phyloP scores from a whole-genome alignment of 2,113 vertebrate genomes.

The Lycaon pictus region DNA sequence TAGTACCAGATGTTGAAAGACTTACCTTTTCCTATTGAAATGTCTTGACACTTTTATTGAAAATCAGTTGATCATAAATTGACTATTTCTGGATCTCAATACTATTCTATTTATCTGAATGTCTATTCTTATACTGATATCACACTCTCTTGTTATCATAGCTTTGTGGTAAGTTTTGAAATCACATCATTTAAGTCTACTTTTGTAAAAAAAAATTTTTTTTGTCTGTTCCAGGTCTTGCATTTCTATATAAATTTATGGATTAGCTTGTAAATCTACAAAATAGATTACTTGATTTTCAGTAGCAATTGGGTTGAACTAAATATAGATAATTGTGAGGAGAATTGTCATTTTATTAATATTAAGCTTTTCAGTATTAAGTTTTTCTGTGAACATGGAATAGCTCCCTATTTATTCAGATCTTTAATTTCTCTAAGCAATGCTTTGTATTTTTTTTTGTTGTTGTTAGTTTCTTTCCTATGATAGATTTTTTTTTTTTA shows the following conservation, averaged over 20 bases:
- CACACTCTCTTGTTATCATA: not conserved
- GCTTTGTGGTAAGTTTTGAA: not conserved
- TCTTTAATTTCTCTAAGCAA: not conserved
- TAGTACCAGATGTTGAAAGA: not conserved
- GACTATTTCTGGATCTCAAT: not conserved
- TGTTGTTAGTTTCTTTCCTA: not conserved
- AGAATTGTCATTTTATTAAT: not conserved
- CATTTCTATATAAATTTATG: conserved; percentile 21
- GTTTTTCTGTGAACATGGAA: not conserved
- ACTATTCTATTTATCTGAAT: not conserved
- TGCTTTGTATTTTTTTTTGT: not conserved
- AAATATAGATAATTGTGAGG: not conserved
- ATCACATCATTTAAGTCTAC: not conserved
- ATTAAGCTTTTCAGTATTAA: not conserved
- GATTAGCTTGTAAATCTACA: not conserved
- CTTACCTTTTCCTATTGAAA: not conserved
- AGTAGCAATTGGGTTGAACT: not conserved
- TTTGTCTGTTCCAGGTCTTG: not conserved
- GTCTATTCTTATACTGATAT: not conserved
- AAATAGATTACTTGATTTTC: not conserved
- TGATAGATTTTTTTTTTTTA: not conserved
- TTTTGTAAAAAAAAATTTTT: not conserved
- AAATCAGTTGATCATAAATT: not conserved
- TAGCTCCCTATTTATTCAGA: not conserved
- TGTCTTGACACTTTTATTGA: not conserved